Percentiles rank a stretch among this genome's conserved stretches.
These are phyloP conservation scores for Myotis daubentonii DNA, from an alignment of 2,797 vertebrate species.

Conservation along the genomic window DNA sequence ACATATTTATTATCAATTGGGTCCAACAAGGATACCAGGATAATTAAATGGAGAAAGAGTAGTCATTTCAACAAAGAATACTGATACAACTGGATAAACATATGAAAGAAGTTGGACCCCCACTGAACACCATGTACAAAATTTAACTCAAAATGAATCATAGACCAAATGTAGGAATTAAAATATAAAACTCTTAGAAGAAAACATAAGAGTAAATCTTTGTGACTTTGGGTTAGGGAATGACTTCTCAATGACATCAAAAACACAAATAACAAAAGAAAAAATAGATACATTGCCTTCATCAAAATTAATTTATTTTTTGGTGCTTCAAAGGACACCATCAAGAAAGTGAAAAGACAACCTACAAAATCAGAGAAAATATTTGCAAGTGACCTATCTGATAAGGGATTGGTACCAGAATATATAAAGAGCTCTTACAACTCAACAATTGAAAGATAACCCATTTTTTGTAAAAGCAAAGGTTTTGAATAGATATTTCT, in stretches of 20 bases:
- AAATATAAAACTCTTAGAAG: background rate
- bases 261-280: background rate
- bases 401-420: background rate
- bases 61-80: background rate
- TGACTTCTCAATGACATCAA: background rate
- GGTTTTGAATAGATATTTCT: background rate
- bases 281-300: background rate
- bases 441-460: background rate
- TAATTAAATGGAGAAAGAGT: background rate
- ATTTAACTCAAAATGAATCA: background rate
- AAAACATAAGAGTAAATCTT: background rate
- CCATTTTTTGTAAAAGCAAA: background rate
- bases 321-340: background rate
- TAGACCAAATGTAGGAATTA: background rate
- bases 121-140: background rate
- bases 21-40: background rate
- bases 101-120: background rate
- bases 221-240: background rate
- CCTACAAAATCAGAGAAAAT: background rate
- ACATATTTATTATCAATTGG: background rate
- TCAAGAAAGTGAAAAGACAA: background rate
- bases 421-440: background rate
- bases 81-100: background rate
- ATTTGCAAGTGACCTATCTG: background rate
- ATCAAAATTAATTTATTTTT: background rate